These are phyloP conservation scores for Gasterosteus nipponicus DNA, from an alignment of 2,113 vertebrate species.

Conservation along the genomic window DNA sequence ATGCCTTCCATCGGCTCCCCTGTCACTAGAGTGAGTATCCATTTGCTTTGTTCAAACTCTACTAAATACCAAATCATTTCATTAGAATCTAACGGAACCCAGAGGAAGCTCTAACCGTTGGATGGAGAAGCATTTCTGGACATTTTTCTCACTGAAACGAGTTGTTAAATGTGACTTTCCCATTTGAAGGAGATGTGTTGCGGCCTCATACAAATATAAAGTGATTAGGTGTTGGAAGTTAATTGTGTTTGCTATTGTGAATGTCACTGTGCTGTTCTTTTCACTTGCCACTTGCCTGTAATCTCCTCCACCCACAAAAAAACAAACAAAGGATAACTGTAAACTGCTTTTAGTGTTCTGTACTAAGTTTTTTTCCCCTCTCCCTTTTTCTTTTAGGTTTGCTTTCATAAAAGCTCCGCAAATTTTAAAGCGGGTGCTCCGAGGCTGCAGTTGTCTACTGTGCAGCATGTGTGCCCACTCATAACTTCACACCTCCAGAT, in stretches of 20 bases:
- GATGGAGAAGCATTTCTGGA: not conserved
- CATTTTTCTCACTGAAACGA: not conserved
- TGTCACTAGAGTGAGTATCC: slow-evolving; percentile 92
- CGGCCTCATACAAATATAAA: not conserved
- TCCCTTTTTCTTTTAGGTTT: slow-evolving; percentile 52
- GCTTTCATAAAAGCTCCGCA: slow-evolving; percentile 58
- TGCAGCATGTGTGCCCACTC: slow-evolving; percentile 36
- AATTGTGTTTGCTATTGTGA: slow-evolving; percentile 40
- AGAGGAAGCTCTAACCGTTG: not conserved
- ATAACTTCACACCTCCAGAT: slow-evolving; percentile 35
- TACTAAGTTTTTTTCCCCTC: slow-evolving; percentile 28
- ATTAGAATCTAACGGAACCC: not conserved
- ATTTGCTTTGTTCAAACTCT: slow-evolving; percentile 36
- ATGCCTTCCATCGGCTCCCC: slow-evolving; percentile 90
- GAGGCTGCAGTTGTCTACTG: slow-evolving; percentile 19
- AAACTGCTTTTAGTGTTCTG: not conserved
- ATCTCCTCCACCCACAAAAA: slow-evolving; percentile 21
- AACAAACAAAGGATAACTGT: not conserved
- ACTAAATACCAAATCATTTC: slow-evolving; percentile 2
- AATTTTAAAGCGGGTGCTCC: slow-evolving; percentile 17
- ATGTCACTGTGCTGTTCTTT: slow-evolving; percentile 52
- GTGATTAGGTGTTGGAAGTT: not conserved
- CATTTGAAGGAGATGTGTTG: not conserved
- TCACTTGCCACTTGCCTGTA: slow-evolving; percentile 63
- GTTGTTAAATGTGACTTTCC: not conserved